Conservation (phyloP, 2,113 vertebrate species). For the Trichomycterus rosablanca region DNA sequence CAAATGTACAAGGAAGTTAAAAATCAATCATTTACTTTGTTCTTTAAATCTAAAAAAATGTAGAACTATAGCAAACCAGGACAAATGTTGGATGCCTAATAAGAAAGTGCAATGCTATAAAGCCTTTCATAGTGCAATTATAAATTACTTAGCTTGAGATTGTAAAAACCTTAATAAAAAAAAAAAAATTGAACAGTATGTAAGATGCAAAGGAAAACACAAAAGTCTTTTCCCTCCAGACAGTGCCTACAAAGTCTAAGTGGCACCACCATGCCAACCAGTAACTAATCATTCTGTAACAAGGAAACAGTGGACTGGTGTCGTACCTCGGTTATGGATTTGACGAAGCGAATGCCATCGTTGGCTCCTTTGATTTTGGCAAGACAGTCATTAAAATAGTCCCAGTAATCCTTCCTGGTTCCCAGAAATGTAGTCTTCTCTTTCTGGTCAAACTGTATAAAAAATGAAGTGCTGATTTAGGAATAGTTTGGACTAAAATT, state of each 20-base stretch:
- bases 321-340: constrained; percentile 89
- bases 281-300: too few species aligned
- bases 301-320: too few species aligned
- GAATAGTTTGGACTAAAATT: too few species aligned
- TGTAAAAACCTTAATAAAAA: too few species aligned
- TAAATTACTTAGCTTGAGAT: too few species aligned
- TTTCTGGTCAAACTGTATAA: constrained; percentile 86
- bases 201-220: too few species aligned
- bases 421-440: constrained; percentile 88
- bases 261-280: too few species aligned
- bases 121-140: too few species aligned
- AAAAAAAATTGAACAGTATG: too few species aligned
- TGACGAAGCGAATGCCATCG: constrained; percentile 95
- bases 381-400: constrained; percentile 90
- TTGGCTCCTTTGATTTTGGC: constrained; percentile 91
- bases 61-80: constrained; percentile 2
- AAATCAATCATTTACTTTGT: background rate
- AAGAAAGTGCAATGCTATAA: background rate
- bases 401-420: constrained; percentile 93
- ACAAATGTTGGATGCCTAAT: background rate
- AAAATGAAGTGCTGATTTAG: too few species aligned
- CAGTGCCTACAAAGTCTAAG: too few species aligned
- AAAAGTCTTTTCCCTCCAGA: too few species aligned
- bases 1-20: background rate
- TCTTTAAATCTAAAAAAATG: background rate